Base-by-base conservation (phyloP, 1,140 invertebrate genomes). In the Physella acuta region DNA sequence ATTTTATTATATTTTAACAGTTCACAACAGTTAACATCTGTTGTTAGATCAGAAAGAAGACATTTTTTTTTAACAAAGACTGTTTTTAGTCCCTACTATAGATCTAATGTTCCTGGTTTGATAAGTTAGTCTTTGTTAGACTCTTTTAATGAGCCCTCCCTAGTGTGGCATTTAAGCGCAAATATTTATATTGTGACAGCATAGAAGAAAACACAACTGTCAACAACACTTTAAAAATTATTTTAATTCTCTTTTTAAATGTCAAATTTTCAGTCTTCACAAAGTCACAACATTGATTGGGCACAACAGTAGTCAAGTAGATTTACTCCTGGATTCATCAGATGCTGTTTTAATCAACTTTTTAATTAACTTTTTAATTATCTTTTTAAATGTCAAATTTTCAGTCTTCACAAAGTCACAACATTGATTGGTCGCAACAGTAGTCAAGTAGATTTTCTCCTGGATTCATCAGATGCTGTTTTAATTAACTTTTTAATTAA, bases 261-360 rank as follows among this genome's bases (percentile, higher is more conserved):
- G 14, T 31, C 5, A 14, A n/a, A 44, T 20, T 65, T 73, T 30
- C 68, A 75, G 75, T 33, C 73, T 75, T 53, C 28, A 52, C 33
- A 75, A 69, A 59, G 55, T 68, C 14, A 70, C 73, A 0, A 68
- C 58, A n/a, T 36, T 75, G 34, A 77, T 75, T 68, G 73, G 44
- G n/a, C 44, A 49, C 44, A 11, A 11, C 44, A 11, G 11, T n/a
- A 11, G 11, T n/a, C 44, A n/a, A 14, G 11, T 49, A 14, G 44
- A 14, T 49, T 11, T n/a, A 49, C 11, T 14, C 44, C 11, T 14
- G 44, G 11, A 11, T 49, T 14, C 11, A 49, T 49, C n/a, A n/a
- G 11, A 49, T 49, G 11, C 11, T 14, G 11, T 49, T 14, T 49
- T 11, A 49, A 49, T 49, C n/a, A 28, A 14, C 11, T 49, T 14